Evolutionary conservation across 2,888 invertebrate species (phyloP), one percentile per base, ranked within the genome.

Genomic region (Agonopterix heracliana): DNA sequence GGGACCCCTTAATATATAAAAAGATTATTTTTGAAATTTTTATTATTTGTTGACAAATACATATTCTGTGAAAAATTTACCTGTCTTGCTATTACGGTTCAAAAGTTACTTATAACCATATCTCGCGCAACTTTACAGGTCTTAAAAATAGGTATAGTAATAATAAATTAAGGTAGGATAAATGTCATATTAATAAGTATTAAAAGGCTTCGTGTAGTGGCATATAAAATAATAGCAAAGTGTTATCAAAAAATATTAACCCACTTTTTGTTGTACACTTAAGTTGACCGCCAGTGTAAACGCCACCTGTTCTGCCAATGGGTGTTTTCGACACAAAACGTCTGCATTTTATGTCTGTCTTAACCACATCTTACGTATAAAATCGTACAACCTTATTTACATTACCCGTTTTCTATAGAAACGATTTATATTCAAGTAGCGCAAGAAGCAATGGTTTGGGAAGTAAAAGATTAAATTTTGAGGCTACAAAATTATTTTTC

Each of bases 231-330:
- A 8, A 10, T n/a, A 38, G 38, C 11, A 8, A 38, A 10, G 3
- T 38, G 1, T 11, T n/a, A 38, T 38, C 5, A 5, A 17, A 38
- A 38, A 38, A 38, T 38, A 10, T 11, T 10, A 10, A 38, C 3
- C 10, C 38, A 11, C n/a, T 38, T 2, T n/a, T 11, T n/a, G 36
- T 9, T 10, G 10, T 34, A 4, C 12, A 44, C 12, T 41, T 44
- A 36, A 17, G 46, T 3, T 47, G 62, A 34, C 56, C 50, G 4
- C 13, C 54, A 56, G 53, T 65, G 62, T 61, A 62, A 35, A 11
- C 2, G 17, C 63, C 65, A 65, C 65, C 65, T 65, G 65, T 65
- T 60, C 41, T n/a, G 45, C 50, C 51, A 50, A 53, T 45, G 46
- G 54, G 26, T 56, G 52, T 53, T 52, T 54, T 59, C 58, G 49